Base-by-base conservation (phyloP, 2,888 invertebrate genomes). In the Meiosimyza platycephala region DNA sequence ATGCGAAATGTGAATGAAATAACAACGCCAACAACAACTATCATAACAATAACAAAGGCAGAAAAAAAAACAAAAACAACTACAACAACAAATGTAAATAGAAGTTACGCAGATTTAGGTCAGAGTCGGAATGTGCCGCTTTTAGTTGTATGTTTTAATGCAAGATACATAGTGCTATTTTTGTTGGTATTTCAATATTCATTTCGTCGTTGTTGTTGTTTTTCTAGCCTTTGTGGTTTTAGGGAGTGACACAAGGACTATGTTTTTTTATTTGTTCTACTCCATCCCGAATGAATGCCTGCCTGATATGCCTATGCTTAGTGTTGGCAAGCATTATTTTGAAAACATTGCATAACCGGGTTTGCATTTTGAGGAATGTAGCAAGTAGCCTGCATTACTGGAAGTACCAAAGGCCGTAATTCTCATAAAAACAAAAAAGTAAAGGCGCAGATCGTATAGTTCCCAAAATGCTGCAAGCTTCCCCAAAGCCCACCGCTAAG, bases 11-110 rank as follows among this genome's bases (percentile, higher is more conserved):
- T 28, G 59, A 60, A 22, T 28, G 6, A 28, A 18, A 60, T 15
- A 60, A 60, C 33, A 22, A 22, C 22, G 16, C 11, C 59, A 59
- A 59, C n/a, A 59, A 59, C 22, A 59, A 13, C n/a, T 11, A 59
- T 16, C 54, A 54, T 13, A 52, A n/a, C 15, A 52, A 57, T 57
- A 22, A 57, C n/a, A 57, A 57, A 16, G 18, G 18, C 18, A 51
- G 51, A 3, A 51, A 52, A 6, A 52, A 52, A n/a, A 13, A 15
- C 47, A 52, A 40, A 12, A 33, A n/a, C 62, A 51, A 57, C 47
- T 33, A 68, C n/a, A 48, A 40, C 15, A 50, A 68, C 18, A 70
- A 62, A 70, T 70, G n/a, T 62, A 51, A 52, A 70, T 54, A 70
- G 70, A 47, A 59, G 68, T 59, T 50, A 28, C 51, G 11, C 50